Percentiles rank a stretch among this genome's conserved stretches.
Conservation (phyloP, 2,113 vertebrate genomes). For the Rana temporaria region DNA sequence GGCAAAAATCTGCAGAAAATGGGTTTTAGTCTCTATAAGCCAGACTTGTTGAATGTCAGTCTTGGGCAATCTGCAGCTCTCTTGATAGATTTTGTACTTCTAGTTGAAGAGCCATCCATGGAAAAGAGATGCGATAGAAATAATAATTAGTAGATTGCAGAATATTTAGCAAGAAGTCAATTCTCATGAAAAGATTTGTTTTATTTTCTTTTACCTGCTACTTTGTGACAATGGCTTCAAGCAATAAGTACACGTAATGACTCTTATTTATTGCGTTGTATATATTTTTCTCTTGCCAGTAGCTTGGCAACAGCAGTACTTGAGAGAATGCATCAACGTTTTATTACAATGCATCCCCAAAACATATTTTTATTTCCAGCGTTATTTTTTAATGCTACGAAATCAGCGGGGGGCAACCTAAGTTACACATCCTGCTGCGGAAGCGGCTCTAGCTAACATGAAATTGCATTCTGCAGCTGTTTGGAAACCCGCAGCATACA, state of each 20-base stretch:
- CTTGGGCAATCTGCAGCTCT: no score
- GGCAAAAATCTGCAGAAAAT: no score
- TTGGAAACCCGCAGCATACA: slow-evolving; percentile 46
- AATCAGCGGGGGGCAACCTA: slow-evolving; percentile 74
- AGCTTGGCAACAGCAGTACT: slow-evolving; percentile 5
- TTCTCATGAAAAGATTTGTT: slow-evolving; percentile 12
- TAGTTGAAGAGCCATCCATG: no score
- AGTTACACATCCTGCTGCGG: slow-evolving; percentile 63
- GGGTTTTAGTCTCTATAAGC: no score
- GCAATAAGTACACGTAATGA: slow-evolving; percentile 27
- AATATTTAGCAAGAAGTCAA: slow-evolving; percentile 21
- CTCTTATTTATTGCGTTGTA: slow-evolving; percentile 27
- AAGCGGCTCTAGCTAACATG: slow-evolving; percentile 43
- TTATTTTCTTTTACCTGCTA: background rate
- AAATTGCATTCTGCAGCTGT: slow-evolving; percentile 49
- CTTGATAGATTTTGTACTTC: no score
- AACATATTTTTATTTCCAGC: slow-evolving; percentile 53
- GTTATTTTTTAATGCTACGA: slow-evolving; percentile 58
- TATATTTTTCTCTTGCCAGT: slow-evolving; percentile 1
- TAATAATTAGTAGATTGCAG: slow-evolving; percentile 10
- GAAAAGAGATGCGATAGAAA: background rate
- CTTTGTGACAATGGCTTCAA: slow-evolving; percentile 16
- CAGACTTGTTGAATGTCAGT: no score
- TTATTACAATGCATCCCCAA: slow-evolving; percentile 41
- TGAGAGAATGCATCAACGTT: slow-evolving; percentile 14